phyloP scores from a whole-genome alignment of 1,140 invertebrate genomes.

The Leptoteleia sp. region DNA sequence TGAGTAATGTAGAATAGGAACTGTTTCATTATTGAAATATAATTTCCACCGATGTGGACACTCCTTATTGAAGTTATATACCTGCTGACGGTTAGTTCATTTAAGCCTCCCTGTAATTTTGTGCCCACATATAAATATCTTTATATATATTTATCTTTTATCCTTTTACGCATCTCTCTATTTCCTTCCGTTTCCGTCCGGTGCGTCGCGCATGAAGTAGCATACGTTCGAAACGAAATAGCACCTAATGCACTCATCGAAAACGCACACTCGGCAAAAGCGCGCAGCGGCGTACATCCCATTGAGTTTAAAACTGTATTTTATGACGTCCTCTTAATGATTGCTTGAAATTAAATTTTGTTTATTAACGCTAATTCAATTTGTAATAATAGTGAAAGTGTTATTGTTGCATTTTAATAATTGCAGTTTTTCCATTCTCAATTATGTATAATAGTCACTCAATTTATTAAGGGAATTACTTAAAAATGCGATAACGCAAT shows the following conservation, averaged over 20 bases:
- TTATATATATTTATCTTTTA: conserved; percentile 52
- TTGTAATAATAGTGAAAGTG: no score
- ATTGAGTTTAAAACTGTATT: neutral
- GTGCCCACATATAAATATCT: conserved; percentile 22
- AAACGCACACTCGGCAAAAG: conserved; percentile 45
- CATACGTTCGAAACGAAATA: conserved; percentile 50
- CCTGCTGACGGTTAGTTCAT: conserved; percentile 30
- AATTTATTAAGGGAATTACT: no score
- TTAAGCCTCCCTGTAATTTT: conserved; percentile 52
- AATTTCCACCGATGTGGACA: conserved; percentile 31
- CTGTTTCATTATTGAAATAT: conserved; percentile 19
- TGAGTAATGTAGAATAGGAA: neutral
- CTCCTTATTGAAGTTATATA: conserved; percentile 26
- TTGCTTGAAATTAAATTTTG: no score
- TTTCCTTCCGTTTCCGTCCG: conserved; percentile 80
- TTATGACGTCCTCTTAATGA: no score
- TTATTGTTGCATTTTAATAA: no score
- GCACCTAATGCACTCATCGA: conserved; percentile 40
- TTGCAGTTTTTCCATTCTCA: no score
- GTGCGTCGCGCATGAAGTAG: conserved; percentile 74
- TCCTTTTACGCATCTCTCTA: conserved; percentile 71
- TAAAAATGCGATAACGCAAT: neutral
- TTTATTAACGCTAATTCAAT: no score
- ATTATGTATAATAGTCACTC: no score
- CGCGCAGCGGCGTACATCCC: conserved; percentile 32